Evolutionary conservation across 2,888 invertebrate genomes (phyloP).

Genomic region (Pterostichus madidus): DNA sequence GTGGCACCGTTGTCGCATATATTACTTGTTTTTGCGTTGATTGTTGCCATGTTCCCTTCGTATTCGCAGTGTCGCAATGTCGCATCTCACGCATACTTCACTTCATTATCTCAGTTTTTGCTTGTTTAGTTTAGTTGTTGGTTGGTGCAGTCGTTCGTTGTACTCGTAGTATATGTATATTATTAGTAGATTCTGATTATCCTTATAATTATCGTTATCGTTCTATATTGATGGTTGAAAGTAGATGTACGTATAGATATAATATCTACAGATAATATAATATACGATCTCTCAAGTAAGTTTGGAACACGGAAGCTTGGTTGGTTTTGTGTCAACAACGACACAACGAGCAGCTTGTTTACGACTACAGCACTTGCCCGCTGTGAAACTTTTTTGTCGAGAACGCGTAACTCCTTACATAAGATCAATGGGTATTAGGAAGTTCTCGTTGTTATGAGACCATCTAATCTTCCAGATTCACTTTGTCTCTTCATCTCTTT

Average conservation of each 20-base stretch:
- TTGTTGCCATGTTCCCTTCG: conserved; percentile 44
- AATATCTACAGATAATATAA: background rate
- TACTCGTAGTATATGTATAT: background rate
- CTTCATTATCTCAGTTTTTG: background rate
- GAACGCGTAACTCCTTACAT: conserved; percentile 58
- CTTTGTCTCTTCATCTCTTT: background rate
- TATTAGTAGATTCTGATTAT: background rate
- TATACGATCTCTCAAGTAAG: conserved; percentile 5
- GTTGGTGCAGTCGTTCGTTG: too few species aligned
- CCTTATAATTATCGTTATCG: too few species aligned
- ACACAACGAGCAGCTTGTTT: conserved; percentile 44
- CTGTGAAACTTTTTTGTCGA: conserved; percentile 56
- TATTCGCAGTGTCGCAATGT: background rate
- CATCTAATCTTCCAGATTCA: conserved; percentile 59
- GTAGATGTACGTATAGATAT: background rate
- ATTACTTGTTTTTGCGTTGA: conserved; percentile 57
- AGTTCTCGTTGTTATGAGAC: conserved; percentile 62
- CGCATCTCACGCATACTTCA: background rate
- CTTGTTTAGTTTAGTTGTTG: background rate
- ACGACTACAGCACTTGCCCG: conserved; percentile 39
- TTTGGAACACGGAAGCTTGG: background rate
- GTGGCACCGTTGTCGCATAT: conserved; percentile 58
- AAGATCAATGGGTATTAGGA: conserved; percentile 60
- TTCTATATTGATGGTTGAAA: background rate
- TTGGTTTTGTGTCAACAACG: conserved; percentile 22